These are phyloP conservation scores for Aldabrachelys gigantea DNA, from an alignment of 2,113 vertebrate genomes.

Conservation along the genomic window DNA sequence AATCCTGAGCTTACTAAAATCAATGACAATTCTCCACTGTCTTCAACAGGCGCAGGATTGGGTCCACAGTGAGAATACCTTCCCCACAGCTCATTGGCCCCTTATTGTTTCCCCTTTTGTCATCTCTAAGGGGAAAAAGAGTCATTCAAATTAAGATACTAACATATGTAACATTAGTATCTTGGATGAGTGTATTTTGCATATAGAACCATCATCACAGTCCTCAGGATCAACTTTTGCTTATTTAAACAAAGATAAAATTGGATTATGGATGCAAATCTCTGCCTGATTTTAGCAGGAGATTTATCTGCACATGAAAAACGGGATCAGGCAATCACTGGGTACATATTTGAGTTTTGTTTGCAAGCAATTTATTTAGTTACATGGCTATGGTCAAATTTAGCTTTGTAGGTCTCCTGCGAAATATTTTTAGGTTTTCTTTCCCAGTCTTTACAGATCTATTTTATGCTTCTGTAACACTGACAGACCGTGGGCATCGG, in stretches of 20 bases:
- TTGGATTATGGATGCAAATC: neutral
- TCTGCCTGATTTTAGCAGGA: neutral
- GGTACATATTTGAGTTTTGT: neutral
- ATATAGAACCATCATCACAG: neutral
- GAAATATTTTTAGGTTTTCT: neutral
- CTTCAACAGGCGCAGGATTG: neutral
- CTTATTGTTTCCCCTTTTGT: too few species aligned
- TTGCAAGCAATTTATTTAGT: neutral
- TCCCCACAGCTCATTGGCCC: neutral
- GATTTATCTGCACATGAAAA: neutral
- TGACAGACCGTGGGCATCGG: too few species aligned
- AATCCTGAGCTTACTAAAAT: neutral
- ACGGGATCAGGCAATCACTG: neutral
- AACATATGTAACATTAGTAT: neutral
- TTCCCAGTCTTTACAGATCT: neutral
- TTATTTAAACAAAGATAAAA: neutral
- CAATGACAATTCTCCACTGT: neutral
- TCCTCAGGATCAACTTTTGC: neutral
- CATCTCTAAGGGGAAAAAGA: neutral
- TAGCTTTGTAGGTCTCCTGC: neutral
- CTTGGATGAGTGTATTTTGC: neutral
- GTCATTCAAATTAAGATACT: neutral
- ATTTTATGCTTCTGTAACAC: neutral
- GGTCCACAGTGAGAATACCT: neutral
- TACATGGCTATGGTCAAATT: neutral